Conservation (phyloP, 2,797 vertebrate species). For the Siniperca obscura region DNA sequence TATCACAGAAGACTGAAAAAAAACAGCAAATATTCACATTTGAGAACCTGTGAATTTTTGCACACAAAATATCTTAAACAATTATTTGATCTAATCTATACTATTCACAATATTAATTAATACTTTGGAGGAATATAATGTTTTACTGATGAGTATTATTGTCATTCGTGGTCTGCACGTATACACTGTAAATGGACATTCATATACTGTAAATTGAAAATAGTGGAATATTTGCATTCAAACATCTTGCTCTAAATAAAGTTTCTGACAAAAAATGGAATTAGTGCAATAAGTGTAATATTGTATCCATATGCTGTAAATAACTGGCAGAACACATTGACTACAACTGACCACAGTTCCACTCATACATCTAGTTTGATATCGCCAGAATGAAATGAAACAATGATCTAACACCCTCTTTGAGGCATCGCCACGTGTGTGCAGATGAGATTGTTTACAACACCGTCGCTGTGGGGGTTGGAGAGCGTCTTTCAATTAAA, state of each 20-base stretch:
- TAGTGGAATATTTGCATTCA: background rate
- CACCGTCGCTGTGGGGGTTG: constrained; percentile 21
- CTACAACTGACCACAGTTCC: background rate
- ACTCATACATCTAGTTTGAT: background rate
- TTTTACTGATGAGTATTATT: background rate
- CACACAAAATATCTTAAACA: background rate
- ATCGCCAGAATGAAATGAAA: constrained; percentile 7
- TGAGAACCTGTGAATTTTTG: background rate
- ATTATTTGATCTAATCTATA: background rate
- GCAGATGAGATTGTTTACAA: constrained; percentile 51
- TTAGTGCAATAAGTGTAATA: background rate
- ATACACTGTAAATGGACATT: background rate
- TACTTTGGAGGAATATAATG: background rate
- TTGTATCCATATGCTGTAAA: background rate
- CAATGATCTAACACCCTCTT: constrained; percentile 11
- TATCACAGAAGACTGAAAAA: background rate
- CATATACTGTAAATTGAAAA: background rate
- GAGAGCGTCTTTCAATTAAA: constrained; percentile 71
- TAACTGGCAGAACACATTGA: background rate
- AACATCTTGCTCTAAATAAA: background rate
- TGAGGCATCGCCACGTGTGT: constrained; percentile 2
- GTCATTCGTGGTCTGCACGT: background rate
- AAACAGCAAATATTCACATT: background rate
- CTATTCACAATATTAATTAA: background rate
- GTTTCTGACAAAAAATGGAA: background rate